Evolutionary conservation across 2,113 vertebrate species (phyloP), one percentile per base, ranked within the genome.

Genomic region (Etia nguti): DNA sequence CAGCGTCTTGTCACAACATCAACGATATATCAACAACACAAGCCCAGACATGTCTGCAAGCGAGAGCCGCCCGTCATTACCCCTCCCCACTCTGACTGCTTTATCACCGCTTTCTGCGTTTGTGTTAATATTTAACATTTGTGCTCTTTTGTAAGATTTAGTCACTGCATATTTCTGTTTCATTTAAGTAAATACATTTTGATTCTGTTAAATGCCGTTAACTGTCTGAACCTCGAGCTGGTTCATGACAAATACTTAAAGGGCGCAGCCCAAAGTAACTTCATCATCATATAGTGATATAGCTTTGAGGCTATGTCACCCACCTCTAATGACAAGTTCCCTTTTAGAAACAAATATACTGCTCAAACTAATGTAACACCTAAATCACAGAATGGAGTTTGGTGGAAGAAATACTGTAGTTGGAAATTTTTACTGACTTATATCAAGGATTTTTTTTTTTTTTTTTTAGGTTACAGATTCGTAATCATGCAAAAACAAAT

Each of bases 381-480:
- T 22, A 68, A 68, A 68, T 38, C 31, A 0, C 9, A 0, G 31
- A 62, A 62, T n/a, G 59, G 16, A 65, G 7, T 65, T 65, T 2
- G 6, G 31, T 68, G 36, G 15, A 41, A 1, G 7, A 68, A 68
- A 68, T 68, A 41, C 36, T 41, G 34, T 41, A 24, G 36, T 68
- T 68, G 31, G 36, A 68, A 0, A 0, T 41, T 41, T 68, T 68
- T 68, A 41, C 62, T 9, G 62, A 41, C n/a, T 22, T 68, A 24
- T 41, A 24, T 70, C 0, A 0, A 41, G 62, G 7, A 15, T 24
- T 70, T 12, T 3, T 5, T 5, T 41, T 22, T 1, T 43, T 43
- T 70, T 43, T 24, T 15, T 46, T 10, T 11, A 43, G 41, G 10
- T 43, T 48, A 48, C 15, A 16, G 12, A 48, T 15, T 15, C 16